These are phyloP conservation scores for Oophaga sylvatica DNA, from an alignment of 2,797 vertebrate species.

Conservation along the genomic window DNA sequence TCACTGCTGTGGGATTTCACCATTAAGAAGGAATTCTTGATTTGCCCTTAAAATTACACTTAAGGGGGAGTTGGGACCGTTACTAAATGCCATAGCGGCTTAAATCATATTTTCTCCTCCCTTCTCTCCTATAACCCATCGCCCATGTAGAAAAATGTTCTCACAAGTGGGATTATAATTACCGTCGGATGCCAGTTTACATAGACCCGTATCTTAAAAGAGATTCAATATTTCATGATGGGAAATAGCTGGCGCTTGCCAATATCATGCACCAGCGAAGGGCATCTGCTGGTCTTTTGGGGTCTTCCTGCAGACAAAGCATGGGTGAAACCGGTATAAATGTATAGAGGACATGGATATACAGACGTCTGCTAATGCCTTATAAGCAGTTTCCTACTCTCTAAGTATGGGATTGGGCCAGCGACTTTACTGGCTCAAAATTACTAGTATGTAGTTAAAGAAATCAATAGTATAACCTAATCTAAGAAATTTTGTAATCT, in stretches of 20 bases:
- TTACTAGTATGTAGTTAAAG: no score
- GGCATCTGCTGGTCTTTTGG: neutral
- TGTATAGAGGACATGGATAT: no score
- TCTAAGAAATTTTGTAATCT: no score
- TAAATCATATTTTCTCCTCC: conserved; percentile 15
- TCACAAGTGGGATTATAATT: neutral
- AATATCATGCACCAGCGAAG: neutral
- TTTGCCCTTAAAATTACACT: conserved; percentile 28
- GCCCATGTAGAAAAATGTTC: neutral
- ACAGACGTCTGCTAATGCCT: no score
- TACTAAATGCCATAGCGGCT: neutral
- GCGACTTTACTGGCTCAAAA: no score
- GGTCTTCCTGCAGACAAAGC: neutral
- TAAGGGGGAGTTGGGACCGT: neutral
- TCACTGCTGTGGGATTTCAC: conserved; percentile 21
- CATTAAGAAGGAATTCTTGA: conserved; percentile 29
- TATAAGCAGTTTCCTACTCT: no score
- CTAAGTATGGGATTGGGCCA: no score
- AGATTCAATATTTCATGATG: neutral
- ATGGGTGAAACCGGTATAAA: neutral
- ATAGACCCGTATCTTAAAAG: neutral
- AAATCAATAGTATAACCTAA: no score
- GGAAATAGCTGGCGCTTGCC: neutral
- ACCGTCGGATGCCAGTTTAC: neutral
- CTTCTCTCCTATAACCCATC: neutral